These are phyloP conservation scores for Machimus rusticus DNA, from an alignment of 2,888 invertebrate genomes.

Conservation along the genomic window DNA sequence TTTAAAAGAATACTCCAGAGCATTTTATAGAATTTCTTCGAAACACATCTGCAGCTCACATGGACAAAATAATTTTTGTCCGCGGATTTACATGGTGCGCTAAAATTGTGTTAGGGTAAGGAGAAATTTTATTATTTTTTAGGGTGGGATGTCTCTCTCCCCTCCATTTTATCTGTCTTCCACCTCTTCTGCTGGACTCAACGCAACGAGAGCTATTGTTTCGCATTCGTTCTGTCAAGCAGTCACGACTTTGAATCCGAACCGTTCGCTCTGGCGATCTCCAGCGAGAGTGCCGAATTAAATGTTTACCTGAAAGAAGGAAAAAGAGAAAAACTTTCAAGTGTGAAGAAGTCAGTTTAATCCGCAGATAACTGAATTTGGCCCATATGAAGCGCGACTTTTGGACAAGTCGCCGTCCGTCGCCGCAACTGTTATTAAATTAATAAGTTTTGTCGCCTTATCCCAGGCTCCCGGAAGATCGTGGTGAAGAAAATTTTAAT, in stretches of 20 bases:
- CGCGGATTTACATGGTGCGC: neutral
- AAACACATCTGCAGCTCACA: neutral
- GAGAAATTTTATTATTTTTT: neutral
- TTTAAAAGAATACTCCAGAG: neutral
- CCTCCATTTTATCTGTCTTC: neutral
- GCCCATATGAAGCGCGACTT: conserved; percentile 10
- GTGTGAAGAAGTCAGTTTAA: conserved; percentile 19
- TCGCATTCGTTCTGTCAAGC: conserved; percentile 37
- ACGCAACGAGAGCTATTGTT: conserved; percentile 26
- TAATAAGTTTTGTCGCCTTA: neutral
- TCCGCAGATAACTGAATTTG: neutral
- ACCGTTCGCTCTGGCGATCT: conserved; percentile 45
- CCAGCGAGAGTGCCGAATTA: conserved; percentile 38
- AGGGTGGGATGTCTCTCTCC: neutral
- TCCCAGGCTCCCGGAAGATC: neutral
- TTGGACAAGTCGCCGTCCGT: conserved; percentile 14
- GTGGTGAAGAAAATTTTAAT: neutral
- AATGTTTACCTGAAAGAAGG: neutral
- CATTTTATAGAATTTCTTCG: neutral
- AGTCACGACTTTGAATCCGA: conserved; percentile 47
- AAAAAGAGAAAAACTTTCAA: neutral
- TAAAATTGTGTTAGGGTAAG: neutral
- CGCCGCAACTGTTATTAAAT: neutral
- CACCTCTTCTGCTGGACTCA: neutral
- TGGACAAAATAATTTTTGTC: neutral